These are phyloP conservation scores for Hystrix cristata DNA, from an alignment of 2,113 vertebrate genomes.

Conservation along the genomic window DNA sequence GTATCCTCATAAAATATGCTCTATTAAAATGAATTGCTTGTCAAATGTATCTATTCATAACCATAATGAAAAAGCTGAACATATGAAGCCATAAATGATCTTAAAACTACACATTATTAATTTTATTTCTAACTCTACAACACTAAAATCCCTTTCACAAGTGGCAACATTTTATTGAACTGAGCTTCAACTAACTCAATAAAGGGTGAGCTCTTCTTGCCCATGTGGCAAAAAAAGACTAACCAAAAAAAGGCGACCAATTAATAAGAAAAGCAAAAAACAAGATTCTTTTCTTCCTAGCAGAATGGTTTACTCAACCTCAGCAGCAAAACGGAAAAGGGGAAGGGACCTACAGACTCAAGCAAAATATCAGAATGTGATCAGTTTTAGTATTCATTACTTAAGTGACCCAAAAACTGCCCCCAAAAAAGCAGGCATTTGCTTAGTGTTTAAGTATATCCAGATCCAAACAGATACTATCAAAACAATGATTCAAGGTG, in stretches of 20 bases:
- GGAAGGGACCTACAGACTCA: neutral
- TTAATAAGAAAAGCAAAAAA: constrained; percentile 10
- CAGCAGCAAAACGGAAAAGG: neutral
- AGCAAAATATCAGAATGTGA: constrained; percentile 22
- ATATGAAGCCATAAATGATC: constrained; percentile 25
- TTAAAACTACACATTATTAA: constrained; percentile 39
- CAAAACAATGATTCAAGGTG: constrained; percentile 14
- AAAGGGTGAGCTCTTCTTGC: neutral
- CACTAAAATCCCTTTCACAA: constrained; percentile 27
- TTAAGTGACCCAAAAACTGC: neutral
- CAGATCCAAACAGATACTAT: constrained; percentile 34
- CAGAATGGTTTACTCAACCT: neutral
- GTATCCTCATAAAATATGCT: neutral
- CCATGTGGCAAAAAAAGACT: neutral
- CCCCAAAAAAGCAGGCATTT: neutral
- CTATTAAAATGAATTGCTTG: constrained; percentile 33
- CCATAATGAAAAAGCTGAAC: neutral
- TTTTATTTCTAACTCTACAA: constrained; percentile 5
- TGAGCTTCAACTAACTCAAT: constrained; percentile 23
- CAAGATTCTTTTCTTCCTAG: neutral
- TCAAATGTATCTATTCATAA: constrained; percentile 5
- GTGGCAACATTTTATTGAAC: neutral
- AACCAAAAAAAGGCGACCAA: neutral
- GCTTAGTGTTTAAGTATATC: constrained; percentile 2
- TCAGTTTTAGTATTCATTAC: constrained; percentile 22